Base-by-base conservation (phyloP, 2,797 vertebrate species). In the Sebastes vulpes region DNA sequence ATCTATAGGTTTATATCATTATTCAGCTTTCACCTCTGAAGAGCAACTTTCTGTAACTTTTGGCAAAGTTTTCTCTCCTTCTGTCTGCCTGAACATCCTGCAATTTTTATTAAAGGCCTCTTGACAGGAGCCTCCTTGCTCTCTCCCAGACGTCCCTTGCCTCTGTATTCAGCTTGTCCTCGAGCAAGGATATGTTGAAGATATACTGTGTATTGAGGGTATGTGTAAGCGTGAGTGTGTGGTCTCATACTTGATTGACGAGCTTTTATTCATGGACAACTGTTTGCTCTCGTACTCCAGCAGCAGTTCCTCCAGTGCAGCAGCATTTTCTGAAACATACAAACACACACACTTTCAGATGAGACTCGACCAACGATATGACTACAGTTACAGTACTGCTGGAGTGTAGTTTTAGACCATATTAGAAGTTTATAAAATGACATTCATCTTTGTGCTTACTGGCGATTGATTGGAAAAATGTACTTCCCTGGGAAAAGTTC, bases 281-380 rank as follows among this genome's bases (percentile, higher is more conserved):
- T 98, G 97, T 50, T 96, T 98, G 90, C 92, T 95, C 70, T 97
- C 97, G 23, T 98, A 97, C 48, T 99, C 98, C 88, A 97, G 96
- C 89, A 99, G 95, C 87, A 99, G 94, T 90, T 99, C 98, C 89
- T 99, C 98, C 91, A 99, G 90, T 0, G 98, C 98, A 2, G 96
- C 97, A 0, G 98, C 98, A 0, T 99, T 99, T 95, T 99, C 98
- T 99, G 53, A 70, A 88, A 80, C 31, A 50, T 50, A 50, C 32
- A 35, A 11, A 35, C 3, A 77, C 42, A 57, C n/a, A 66, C 9
- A 78, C 9, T 28, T 18, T 42, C 9, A 64, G 4, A 54, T 25
- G 20, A 71, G 14, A 48, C 9, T 53, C 46, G 18, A 18, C 59
- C 16, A 25, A 26, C 16, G 6, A 21, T 14, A 23, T n/a, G 42